A percentile compares a stretch with the other conserved stretches of the same genome.
phyloP scores from a whole-genome alignment of 2,888 invertebrate species.

The Anagyrus pseudococci region DNA sequence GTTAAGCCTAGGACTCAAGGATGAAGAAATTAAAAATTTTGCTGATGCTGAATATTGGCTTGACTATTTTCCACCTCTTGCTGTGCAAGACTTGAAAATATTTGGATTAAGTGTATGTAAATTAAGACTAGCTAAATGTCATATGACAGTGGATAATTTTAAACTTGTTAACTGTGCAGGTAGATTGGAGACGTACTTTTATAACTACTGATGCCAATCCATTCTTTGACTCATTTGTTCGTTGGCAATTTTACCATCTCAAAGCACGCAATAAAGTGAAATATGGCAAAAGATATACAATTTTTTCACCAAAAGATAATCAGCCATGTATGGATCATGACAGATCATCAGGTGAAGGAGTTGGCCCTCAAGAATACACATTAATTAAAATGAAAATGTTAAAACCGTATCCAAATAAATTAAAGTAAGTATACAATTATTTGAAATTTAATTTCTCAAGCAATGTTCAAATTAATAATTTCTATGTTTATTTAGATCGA shows the following conservation, averaged over 20 bases:
- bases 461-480: neutral
- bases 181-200: constrained; percentile 98
- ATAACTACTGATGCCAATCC: constrained; percentile 98
- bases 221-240: constrained; percentile 96
- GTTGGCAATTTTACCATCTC: constrained; percentile 93
- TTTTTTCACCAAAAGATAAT: constrained; percentile 94
- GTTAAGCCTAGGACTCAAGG: constrained; percentile 86
- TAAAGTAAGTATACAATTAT: constrained; percentile 66
- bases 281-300: constrained; percentile 96
- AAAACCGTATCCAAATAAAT: constrained; percentile 74
- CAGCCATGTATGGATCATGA: constrained; percentile 99
- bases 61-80: constrained; percentile 94
- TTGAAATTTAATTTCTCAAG: constrained; percentile 5
- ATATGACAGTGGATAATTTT: constrained; percentile 4
- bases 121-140: neutral
- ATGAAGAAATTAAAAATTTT: constrained; percentile 93
- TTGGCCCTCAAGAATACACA: constrained; percentile 98
- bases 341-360: constrained; percentile 93
- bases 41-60: constrained; percentile 92
- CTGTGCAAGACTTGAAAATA: constrained; percentile 82
- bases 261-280: constrained; percentile 87
- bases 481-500: constrained; percentile 63
- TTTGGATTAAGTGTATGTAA: constrained; percentile 87
- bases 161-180: constrained; percentile 63
- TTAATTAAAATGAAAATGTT: constrained; percentile 90